A percentile compares a stretch with the other conserved stretches of the same genome.
Conservation (phyloP, 2,797 vertebrate species). For the Sebastes variabilis region DNA sequence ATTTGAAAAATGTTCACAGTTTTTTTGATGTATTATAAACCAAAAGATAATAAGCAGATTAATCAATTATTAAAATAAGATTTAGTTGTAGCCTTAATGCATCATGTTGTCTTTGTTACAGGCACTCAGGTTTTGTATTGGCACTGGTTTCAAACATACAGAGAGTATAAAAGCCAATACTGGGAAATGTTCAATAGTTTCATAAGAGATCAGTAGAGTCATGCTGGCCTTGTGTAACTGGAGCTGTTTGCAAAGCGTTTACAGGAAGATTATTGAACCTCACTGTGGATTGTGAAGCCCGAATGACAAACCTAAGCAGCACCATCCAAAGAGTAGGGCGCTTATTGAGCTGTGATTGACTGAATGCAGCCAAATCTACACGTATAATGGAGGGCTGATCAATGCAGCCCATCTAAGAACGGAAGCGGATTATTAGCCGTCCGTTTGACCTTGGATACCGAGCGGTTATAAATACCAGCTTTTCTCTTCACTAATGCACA, state of each 20-base stretch:
- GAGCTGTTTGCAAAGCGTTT: slow-evolving; percentile 59
- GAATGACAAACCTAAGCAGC: slow-evolving; percentile 29
- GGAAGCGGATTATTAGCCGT: slow-evolving; percentile 60
- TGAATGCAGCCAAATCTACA: neutral
- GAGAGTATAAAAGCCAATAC: neutral
- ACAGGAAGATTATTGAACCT: slow-evolving; percentile 70
- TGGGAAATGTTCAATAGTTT: slow-evolving; percentile 7
- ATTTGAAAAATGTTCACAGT: neutral
- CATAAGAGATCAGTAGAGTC: slow-evolving; percentile 1
- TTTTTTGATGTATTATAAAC: neutral
- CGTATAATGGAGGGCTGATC: slow-evolving; percentile 70
- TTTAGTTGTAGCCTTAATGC: neutral
- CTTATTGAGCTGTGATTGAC: slow-evolving; percentile 57
- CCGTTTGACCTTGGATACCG: slow-evolving; percentile 50
- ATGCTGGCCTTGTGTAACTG: slow-evolving; percentile 41
- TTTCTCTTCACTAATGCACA: slow-evolving; percentile 64
- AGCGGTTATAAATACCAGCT: slow-evolving; percentile 68
- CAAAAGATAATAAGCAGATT: neutral
- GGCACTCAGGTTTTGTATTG: neutral
- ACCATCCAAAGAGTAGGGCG: slow-evolving; percentile 11
- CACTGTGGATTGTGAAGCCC: neutral
- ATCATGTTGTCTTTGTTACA: neutral
- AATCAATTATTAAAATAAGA: neutral
- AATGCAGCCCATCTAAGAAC: slow-evolving; percentile 62
- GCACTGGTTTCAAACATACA: neutral